phyloP scores from a whole-genome alignment of 2,797 vertebrate genomes.

The Girardinus metallicus region DNA sequence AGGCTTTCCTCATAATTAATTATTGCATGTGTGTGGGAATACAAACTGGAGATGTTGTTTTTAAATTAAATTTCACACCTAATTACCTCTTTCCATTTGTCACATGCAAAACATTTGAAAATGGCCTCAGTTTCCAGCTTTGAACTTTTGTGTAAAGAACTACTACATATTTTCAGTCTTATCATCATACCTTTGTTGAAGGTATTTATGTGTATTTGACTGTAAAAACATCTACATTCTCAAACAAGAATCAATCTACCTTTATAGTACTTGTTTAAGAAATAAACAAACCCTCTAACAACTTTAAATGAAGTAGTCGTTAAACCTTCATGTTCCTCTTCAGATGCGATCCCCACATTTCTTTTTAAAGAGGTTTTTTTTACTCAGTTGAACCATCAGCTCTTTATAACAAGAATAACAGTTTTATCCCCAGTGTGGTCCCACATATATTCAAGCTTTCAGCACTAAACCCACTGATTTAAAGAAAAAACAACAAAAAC shows the following conservation, averaged over 20 bases:
- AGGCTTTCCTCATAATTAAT: slow-evolving; percentile 54
- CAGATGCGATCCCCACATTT: background rate
- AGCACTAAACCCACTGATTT: background rate
- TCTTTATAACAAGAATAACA: background rate
- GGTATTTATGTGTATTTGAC: background rate
- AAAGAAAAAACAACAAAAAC: background rate
- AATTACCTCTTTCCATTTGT: background rate
- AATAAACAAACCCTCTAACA: background rate
- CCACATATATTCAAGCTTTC: background rate
- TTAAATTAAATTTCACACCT: background rate
- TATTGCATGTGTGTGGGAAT: background rate
- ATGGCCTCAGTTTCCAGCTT: background rate
- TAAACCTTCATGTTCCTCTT: background rate
- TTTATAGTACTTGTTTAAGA: background rate
- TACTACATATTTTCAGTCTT: background rate
- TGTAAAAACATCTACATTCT: background rate
- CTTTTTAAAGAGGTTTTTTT: background rate
- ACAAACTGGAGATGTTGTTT: background rate
- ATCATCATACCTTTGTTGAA: background rate
- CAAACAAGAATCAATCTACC: background rate
- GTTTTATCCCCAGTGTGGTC: background rate
- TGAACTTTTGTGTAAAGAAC: background rate
- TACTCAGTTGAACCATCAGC: background rate
- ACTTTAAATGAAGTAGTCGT: background rate
- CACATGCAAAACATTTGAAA: background rate